phyloP scores from a whole-genome alignment of 2,888 invertebrate genomes.

The Heliconius ethilla region DNA sequence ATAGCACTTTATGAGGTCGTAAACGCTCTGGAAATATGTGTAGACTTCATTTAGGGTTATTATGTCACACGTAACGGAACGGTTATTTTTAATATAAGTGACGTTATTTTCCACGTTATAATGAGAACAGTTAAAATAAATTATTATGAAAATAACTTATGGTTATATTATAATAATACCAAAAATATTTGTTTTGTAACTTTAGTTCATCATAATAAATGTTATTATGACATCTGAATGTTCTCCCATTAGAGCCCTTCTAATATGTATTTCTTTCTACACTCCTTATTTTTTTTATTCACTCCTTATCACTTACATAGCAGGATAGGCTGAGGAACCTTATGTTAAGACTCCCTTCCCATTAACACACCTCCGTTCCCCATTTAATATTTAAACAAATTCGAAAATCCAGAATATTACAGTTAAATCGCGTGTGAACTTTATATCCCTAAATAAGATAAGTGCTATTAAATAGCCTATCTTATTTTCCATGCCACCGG shows the following conservation, averaged over 20 bases:
- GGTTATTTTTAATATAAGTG: neutral
- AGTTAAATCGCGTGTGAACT: conserved; percentile 13
- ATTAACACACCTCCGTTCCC: neutral
- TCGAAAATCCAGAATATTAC: conserved; percentile 18
- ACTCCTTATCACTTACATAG: too few species aligned
- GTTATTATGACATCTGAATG: too few species aligned
- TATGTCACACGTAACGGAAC: neutral
- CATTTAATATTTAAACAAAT: neutral
- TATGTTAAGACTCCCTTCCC: neutral
- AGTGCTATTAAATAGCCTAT: conserved; percentile 32
- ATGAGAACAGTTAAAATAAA: neutral
- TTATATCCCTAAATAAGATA: conserved; percentile 25
- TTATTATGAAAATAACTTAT: neutral
- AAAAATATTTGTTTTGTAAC: too few species aligned
- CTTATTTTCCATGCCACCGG: conserved; percentile 31
- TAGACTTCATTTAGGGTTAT: conserved; percentile 10
- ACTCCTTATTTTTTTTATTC: too few species aligned
- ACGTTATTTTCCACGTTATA: neutral
- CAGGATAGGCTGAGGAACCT: too few species aligned
- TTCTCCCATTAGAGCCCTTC: too few species aligned
- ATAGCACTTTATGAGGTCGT: conserved; percentile 37
- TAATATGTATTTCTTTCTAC: too few species aligned
- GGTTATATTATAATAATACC: too few species aligned
- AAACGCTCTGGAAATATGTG: conserved; percentile 27
- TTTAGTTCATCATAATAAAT: too few species aligned